phyloP scores from a whole-genome alignment of 2,113 vertebrate genomes.

The Centrocercus urophasianus region DNA sequence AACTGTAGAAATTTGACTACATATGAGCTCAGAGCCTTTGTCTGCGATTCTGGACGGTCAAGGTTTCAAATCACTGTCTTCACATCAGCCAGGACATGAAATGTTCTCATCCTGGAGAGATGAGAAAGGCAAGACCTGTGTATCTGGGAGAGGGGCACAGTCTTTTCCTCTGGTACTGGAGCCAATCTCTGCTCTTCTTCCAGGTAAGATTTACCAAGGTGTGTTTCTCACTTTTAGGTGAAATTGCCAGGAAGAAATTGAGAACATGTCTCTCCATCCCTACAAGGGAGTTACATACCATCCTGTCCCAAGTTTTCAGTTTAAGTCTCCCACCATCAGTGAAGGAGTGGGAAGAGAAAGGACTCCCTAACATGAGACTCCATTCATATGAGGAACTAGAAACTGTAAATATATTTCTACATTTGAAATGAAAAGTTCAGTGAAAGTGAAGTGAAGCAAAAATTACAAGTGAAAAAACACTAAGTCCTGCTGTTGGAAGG shows the following conservation, averaged over 20 bases:
- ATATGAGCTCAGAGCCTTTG: background rate
- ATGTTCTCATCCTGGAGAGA: background rate
- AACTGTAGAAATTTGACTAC: background rate
- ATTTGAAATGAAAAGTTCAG: too few species aligned
- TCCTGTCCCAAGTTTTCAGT: background rate
- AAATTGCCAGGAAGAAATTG: background rate
- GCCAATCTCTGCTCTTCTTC: fast-evolving
- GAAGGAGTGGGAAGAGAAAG: background rate
- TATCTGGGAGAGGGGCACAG: background rate
- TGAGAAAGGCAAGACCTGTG: background rate
- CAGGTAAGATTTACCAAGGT: background rate
- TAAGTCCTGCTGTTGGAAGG: background rate
- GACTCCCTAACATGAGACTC: background rate
- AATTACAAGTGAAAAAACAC: background rate
- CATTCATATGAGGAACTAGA: background rate
- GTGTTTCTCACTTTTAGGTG: background rate
- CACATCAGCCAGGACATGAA: background rate
- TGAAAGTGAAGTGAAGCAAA: too few species aligned
- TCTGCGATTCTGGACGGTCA: background rate
- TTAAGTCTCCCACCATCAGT: background rate
- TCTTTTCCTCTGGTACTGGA: background rate
- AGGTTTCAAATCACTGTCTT: fast-evolving
- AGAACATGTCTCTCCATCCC: background rate
- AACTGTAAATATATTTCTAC: background rate
- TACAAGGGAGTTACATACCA: background rate